Conservation (phyloP, 2,113 vertebrate genomes). For the Tylochromis polylepis region DNA sequence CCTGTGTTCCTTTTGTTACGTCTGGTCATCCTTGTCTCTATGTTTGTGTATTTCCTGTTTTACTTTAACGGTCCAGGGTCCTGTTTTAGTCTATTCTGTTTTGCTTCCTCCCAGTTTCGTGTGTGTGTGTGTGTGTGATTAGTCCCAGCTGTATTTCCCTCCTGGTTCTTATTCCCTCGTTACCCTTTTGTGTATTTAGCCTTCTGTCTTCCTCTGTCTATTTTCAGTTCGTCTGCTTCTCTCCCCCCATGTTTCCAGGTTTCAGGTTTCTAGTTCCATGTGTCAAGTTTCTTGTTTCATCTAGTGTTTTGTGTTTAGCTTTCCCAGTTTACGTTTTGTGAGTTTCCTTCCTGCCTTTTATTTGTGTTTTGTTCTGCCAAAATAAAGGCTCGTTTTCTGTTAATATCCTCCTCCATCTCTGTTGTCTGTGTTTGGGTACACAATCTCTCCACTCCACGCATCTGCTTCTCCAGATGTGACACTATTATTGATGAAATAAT, state of each 20-base stretch:
- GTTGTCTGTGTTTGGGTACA: too few species aligned
- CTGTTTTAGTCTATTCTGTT: background rate
- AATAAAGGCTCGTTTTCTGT: background rate
- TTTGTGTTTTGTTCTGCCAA: background rate
- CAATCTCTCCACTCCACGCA: background rate
- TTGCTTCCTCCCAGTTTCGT: background rate
- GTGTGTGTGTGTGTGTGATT: background rate
- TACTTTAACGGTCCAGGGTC: background rate
- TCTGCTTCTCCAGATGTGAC: background rate
- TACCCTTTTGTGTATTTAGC: background rate
- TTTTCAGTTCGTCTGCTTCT: background rate
- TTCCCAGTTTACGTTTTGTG: background rate
- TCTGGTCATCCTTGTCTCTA: background rate
- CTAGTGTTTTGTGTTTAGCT: background rate
- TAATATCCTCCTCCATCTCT: background rate
- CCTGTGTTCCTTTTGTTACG: background rate
- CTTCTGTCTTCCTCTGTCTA: background rate
- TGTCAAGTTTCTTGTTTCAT: background rate
- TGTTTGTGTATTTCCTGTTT: background rate
- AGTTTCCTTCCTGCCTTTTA: too few species aligned
- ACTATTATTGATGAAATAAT: too few species aligned
- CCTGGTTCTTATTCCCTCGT: background rate
- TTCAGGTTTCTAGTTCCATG: background rate
- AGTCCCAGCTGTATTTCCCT: background rate
- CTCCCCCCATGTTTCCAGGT: background rate